phyloP scores from a whole-genome alignment of 2,888 invertebrate genomes.

The Nowickia ferox region DNA sequence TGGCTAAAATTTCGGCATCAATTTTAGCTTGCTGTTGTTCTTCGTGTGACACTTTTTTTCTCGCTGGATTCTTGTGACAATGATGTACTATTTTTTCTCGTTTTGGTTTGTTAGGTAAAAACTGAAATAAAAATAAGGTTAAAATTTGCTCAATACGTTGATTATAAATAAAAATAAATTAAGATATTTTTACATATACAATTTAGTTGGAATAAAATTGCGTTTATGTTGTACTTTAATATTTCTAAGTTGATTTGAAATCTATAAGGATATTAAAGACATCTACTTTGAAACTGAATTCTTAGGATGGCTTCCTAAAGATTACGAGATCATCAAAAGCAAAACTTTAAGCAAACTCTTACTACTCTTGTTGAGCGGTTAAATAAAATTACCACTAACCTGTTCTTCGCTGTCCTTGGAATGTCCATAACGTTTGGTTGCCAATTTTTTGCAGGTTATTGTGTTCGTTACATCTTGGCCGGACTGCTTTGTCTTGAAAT shows the following conservation, averaged over 20 bases:
- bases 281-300: no score
- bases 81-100: neutral
- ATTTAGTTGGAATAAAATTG: no score
- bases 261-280: no score
- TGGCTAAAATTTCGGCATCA: constrained; percentile 49
- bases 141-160: neutral
- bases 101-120: neutral
- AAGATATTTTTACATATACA: no score
- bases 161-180: no score
- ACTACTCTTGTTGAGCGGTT: neutral
- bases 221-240: no score
- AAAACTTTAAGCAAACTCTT: no score
- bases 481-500: neutral
- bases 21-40: constrained; percentile 10
- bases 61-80: neutral
- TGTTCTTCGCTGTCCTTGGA: neutral
- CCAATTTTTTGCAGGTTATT: neutral
- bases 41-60: neutral
- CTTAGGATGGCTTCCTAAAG: no score
- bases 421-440: neutral
- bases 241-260: no score
- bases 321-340: no score
- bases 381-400: neutral
- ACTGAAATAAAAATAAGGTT: constrained; percentile 7
- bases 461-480: neutral